Conservation (phyloP, 2,797 vertebrate species). For the Cossypha dichroa region DNA sequence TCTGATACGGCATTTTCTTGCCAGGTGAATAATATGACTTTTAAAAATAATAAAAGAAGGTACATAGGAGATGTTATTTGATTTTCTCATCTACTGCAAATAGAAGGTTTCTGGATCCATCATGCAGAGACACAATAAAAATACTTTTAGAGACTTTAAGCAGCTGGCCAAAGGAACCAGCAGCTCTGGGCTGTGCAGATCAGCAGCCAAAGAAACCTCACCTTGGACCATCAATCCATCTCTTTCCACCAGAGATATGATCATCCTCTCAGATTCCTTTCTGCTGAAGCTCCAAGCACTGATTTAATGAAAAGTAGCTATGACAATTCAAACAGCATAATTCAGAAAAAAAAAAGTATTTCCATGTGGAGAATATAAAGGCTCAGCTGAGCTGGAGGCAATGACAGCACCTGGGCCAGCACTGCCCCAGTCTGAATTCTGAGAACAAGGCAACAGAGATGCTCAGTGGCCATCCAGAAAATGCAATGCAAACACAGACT, state of each 20-base stretch:
- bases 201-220: background rate
- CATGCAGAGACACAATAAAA: rapidly evolving
- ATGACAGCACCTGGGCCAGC: background rate
- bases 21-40: background rate
- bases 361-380: rapidly evolving
- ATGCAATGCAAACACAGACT: rapidly evolving
- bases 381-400: background rate
- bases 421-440: background rate
- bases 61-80: background rate
- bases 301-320: background rate
- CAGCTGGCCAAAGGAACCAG: background rate
- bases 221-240: rapidly evolving
- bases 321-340: background rate
- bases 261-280: background rate
- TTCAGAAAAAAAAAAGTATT: background rate
- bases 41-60: background rate
- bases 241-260: rapidly evolving
- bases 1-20: background rate
- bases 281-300: background rate
- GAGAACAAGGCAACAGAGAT: too few relatives aligned
- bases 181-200: rapidly evolving
- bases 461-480: background rate
- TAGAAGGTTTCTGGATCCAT: background rate
- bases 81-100: background rate
- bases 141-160: background rate